Percentiles rank a stretch among this genome's conserved stretches.
phyloP scores from a whole-genome alignment of 2,888 invertebrate species.

The Stramonita haemastoma region DNA sequence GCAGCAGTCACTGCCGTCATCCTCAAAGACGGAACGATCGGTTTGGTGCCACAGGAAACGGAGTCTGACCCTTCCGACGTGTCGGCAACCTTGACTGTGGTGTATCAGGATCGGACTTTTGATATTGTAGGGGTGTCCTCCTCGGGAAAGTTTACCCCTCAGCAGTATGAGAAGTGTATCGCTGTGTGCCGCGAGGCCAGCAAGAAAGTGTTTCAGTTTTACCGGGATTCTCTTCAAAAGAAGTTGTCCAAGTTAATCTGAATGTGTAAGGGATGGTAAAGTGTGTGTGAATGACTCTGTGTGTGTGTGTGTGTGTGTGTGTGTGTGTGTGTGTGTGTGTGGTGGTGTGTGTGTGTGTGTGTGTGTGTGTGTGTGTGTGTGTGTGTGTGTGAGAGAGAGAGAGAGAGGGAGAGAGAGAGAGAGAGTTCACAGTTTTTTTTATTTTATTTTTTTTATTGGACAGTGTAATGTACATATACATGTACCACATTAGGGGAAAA shows the following conservation, averaged over 20 bases:
- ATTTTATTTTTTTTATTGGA: too few species aligned
- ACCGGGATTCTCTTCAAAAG: conserved; percentile 65
- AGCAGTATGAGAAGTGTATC: conserved; percentile 68
- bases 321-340: not conserved
- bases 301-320: not conserved
- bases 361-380: not conserved
- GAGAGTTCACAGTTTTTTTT: too few species aligned
- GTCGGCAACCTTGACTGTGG: conserved; percentile 65
- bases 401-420: too few species aligned
- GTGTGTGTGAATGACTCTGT: not conserved
- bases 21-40: conserved; percentile 80
- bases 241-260: conserved; percentile 63
- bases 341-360: not conserved
- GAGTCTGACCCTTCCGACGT: conserved; percentile 74
- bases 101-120: conserved; percentile 67
- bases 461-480: too few species aligned
- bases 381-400: not conserved
- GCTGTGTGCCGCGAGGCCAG: conserved; percentile 60
- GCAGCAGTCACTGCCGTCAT: conserved; percentile 88
- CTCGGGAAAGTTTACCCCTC: conserved; percentile 61
- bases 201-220: conserved; percentile 68
- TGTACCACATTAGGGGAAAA: too few species aligned
- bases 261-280: not conserved
- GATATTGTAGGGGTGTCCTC: conserved; percentile 65
- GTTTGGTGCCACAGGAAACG: conserved; percentile 82